Percentiles rank a stretch among this genome's conserved stretches.
These are phyloP conservation scores for Battus philenor DNA, from an alignment of 1,140 invertebrate genomes.

Conservation along the genomic window DNA sequence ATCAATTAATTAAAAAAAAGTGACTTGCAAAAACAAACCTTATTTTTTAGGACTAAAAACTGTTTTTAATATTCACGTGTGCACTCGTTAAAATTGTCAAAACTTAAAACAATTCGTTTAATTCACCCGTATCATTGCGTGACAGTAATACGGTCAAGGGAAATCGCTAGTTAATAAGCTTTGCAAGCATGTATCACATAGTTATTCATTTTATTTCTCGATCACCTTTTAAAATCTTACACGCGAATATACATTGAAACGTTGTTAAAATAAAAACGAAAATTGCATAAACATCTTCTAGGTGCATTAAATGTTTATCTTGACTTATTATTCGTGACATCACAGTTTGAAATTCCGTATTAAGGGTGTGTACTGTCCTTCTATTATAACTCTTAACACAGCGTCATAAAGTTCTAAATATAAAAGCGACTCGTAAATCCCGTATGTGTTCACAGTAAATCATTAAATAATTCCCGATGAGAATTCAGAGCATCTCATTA, in stretches of 20 bases:
- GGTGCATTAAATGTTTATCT: no score
- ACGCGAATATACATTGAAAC: no score
- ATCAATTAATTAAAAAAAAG: no score
- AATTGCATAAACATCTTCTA: no score
- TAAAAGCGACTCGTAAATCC: conserved; percentile 1
- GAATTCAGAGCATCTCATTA: conserved; percentile 1
- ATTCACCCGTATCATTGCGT: background rate
- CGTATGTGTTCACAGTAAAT: conserved; percentile 2
- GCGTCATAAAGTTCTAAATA: conserved; percentile 5
- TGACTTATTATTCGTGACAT: conserved; percentile 3
- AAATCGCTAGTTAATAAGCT: background rate
- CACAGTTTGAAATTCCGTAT: conserved; percentile 8
- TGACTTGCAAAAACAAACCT: no score
- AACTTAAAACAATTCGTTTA: background rate
- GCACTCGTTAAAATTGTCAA: background rate
- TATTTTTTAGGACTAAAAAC: no score
- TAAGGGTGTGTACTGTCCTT: background rate
- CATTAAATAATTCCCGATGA: background rate
- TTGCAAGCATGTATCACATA: background rate
- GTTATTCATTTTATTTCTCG: no score
- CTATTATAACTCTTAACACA: background rate
- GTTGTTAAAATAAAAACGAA: no score
- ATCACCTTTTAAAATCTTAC: no score
- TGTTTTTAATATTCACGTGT: no score
- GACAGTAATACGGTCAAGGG: conserved; percentile 1